Evolutionary conservation across 2,113 vertebrate genomes (phyloP).

Genomic region (Aspidoscelis tigris): DNA sequence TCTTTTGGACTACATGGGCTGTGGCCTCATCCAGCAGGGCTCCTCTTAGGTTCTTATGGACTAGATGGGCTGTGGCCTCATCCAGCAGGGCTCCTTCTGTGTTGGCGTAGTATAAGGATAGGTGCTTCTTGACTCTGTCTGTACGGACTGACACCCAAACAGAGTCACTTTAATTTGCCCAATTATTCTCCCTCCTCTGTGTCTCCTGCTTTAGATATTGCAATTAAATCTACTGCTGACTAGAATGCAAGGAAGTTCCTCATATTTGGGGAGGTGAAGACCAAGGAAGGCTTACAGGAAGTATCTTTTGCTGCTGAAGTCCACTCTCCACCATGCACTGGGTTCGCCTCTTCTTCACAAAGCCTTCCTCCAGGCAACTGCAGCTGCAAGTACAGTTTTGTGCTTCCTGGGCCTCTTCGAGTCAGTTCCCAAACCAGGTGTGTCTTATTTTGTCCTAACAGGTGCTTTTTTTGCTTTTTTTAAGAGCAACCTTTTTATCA

Average conservation of each 20-base stretch:
- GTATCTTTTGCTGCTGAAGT: neutral
- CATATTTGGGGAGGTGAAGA: neutral
- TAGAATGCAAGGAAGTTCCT: neutral
- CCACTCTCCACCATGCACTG: neutral
- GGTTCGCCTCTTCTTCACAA: neutral
- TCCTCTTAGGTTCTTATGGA: too few relatives aligned
- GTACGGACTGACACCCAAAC: too few relatives aligned
- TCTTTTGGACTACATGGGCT: too few relatives aligned
- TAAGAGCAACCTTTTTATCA: neutral
- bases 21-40: too few relatives aligned
- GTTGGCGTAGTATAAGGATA: too few relatives aligned
- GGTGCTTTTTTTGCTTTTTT: neutral
- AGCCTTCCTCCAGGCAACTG: neutral
- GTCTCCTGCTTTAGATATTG: neutral
- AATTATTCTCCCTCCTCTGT: neutral
- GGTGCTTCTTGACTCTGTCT: too few relatives aligned
- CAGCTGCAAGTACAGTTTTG: too few relatives aligned
- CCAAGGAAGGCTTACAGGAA: neutral
- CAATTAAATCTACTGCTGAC: neutral
- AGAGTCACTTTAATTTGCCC: too few relatives aligned
- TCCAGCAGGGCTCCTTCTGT: too few relatives aligned
- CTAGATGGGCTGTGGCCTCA: too few relatives aligned
- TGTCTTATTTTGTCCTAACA: neutral
- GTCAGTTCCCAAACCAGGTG: constrained; percentile 6
- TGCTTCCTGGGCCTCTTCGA: neutral